These are phyloP conservation scores for Cremastinae sp. DNA, from an alignment of 2,888 invertebrate genomes.

Conservation along the genomic window DNA sequence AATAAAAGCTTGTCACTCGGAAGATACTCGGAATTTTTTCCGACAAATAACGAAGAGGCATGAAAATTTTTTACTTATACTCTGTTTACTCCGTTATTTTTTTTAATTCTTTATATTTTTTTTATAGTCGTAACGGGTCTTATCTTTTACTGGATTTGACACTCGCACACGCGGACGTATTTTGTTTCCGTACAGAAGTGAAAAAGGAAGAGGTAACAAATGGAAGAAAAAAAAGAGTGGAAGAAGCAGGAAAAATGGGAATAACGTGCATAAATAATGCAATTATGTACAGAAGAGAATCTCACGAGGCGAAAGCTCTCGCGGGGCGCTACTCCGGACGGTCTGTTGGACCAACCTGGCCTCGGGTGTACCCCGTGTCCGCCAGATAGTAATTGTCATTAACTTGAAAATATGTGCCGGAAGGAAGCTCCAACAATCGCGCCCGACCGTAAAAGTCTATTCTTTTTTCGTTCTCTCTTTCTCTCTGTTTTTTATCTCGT, in stretches of 20 bases:
- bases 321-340: not conserved
- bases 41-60: no score
- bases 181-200: constrained; percentile 35
- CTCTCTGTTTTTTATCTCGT: constrained; percentile 53
- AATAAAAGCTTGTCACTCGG: no score
- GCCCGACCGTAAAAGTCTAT: constrained; percentile 58
- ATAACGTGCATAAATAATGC: constrained; percentile 67
- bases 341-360: constrained; percentile 26
- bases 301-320: constrained; percentile 18
- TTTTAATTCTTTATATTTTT: no score
- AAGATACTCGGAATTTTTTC: no score
- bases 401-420: constrained; percentile 74
- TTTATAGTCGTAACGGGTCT: no score
- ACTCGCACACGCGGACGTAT: constrained; percentile 39
- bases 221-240: constrained; percentile 31
- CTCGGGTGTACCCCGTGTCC: constrained; percentile 64
- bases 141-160: not conserved
- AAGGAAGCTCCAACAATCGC: constrained; percentile 70
- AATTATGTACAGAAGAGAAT: constrained; percentile 65
- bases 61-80: no score
- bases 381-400: constrained; percentile 74
- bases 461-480: constrained; percentile 48
- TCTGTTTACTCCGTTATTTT: no score
- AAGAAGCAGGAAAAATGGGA: constrained; percentile 45
- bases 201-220: constrained; percentile 33